phyloP scores from a whole-genome alignment of 2,888 invertebrate genomes.

The Shargacucullia verbasci region DNA sequence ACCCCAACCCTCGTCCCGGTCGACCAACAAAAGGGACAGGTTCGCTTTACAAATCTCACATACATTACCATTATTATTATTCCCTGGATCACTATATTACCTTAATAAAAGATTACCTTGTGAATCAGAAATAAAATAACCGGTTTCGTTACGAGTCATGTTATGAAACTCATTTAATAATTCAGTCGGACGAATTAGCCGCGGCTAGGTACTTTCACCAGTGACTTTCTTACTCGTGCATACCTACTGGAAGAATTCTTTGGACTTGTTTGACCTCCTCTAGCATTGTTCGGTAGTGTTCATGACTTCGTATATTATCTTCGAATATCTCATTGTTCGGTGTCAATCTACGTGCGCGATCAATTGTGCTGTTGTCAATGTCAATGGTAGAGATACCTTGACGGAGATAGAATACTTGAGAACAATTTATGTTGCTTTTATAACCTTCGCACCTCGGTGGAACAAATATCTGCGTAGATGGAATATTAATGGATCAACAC shows the following conservation, averaged over 20 bases:
- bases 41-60: slow-evolving; percentile 73
- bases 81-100: slow-evolving; percentile 67
- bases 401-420: slow-evolving; percentile 51
- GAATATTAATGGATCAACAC: slow-evolving; percentile 9
- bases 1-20: slow-evolving; percentile 65
- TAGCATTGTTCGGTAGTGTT: slow-evolving; percentile 76
- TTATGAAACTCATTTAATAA: slow-evolving; percentile 84
- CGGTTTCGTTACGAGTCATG: slow-evolving; percentile 78
- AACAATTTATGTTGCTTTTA: slow-evolving; percentile 16
- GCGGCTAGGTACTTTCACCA: slow-evolving; percentile 83
- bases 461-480: slow-evolving; percentile 7
- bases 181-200: slow-evolving; percentile 78
- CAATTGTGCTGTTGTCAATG: slow-evolving; percentile 67
- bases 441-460: slow-evolving; percentile 11
- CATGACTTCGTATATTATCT: slow-evolving; percentile 52
- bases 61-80: slow-evolving; percentile 73
- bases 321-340: slow-evolving; percentile 68
- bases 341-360: slow-evolving; percentile 64
- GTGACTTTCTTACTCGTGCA: slow-evolving; percentile 78
- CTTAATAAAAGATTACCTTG: slow-evolving; percentile 66
- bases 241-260: slow-evolving; percentile 68
- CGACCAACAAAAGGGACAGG: slow-evolving; percentile 73
- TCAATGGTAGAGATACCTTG: slow-evolving; percentile 59
- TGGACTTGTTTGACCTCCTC: slow-evolving; percentile 76
- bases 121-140: slow-evolving; percentile 65